Evolutionary conservation across 2,113 vertebrate genomes (phyloP).

Genomic region (Papio anubis): DNA sequence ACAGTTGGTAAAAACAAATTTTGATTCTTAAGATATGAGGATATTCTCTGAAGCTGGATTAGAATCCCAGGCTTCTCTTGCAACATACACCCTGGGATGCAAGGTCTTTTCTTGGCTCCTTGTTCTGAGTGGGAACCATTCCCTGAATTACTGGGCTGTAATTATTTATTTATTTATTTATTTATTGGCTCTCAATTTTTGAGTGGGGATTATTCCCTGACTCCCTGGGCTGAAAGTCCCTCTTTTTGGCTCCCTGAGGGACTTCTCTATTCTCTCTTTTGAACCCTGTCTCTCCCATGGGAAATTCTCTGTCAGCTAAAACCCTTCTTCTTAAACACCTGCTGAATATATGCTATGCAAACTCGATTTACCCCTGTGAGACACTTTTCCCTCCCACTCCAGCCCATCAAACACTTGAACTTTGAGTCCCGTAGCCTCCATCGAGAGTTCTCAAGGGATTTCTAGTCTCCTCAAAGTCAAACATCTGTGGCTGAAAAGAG

Average conservation of each 20-base stretch:
- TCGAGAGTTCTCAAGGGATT: neutral
- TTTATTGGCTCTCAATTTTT: neutral
- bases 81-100: neutral
- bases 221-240: neutral
- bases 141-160: neutral
- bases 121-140: neutral
- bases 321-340: neutral
- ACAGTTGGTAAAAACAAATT: neutral
- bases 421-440: neutral
- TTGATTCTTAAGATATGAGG: neutral
- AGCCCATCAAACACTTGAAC: neutral
- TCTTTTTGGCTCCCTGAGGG: neutral
- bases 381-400: neutral
- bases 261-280: neutral
- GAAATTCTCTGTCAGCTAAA: neutral
- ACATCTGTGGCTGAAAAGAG: neutral
- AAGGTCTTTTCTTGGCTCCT: neutral
- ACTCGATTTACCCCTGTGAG: neutral
- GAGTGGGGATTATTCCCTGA: neutral
- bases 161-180: neutral
- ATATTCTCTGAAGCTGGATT: neutral
- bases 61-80: neutral
- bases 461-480: neutral
- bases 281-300: neutral
- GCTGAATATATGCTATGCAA: neutral